These are phyloP conservation scores for Thamnophis sirtalis DNA, from an alignment of 2,113 vertebrate species.

Conservation along the genomic window DNA sequence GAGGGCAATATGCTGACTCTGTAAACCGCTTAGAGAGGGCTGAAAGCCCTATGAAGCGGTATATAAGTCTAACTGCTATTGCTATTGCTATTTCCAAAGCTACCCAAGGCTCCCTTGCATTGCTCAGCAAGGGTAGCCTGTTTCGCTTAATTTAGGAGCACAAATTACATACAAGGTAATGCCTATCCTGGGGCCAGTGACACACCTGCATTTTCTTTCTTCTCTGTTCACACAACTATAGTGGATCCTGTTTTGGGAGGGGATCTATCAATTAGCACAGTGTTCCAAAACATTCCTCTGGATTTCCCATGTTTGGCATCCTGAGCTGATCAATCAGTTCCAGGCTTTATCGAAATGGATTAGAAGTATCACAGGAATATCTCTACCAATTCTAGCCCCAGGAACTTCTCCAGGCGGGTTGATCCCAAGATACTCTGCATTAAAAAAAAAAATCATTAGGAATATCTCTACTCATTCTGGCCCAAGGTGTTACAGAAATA, in stretches of 20 bases:
- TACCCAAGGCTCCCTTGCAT: neutral
- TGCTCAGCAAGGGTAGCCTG: neutral
- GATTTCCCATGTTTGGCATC: neutral
- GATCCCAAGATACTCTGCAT: neutral
- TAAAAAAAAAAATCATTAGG: neutral
- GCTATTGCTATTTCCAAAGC: too few relatives aligned
- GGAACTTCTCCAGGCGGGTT: neutral
- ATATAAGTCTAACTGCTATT: too few relatives aligned
- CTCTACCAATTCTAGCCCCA: neutral
- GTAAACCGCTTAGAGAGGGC: too few relatives aligned
- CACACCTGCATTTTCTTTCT: neutral
- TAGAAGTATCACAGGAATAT: neutral
- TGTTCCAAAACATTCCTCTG: neutral
- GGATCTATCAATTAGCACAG: neutral
- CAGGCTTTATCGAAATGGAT: neutral
- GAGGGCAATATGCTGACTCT: too few relatives aligned
- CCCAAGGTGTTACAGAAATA: neutral
- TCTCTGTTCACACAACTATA: neutral
- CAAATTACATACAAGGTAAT: neutral
- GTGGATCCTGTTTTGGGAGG: neutral
- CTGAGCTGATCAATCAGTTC: neutral
- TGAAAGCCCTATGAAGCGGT: too few relatives aligned
- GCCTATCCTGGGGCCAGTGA: neutral
- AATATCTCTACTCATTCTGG: neutral
- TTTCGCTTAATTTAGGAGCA: neutral